These are phyloP conservation scores for Bombyx mandarina DNA, from an alignment of 1,140 invertebrate species.

Conservation along the genomic window DNA sequence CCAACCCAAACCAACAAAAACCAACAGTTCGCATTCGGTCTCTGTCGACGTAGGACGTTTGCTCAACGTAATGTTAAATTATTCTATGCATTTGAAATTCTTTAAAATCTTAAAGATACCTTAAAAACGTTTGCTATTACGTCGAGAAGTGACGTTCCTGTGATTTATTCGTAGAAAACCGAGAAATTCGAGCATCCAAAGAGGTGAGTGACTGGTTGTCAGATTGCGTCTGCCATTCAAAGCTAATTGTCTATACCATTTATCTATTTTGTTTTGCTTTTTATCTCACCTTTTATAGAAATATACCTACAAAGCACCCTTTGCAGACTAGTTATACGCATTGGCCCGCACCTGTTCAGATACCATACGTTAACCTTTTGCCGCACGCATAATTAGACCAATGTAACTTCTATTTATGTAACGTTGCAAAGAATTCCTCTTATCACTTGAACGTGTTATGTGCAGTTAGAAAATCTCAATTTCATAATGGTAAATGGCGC, in stretches of 20 bases:
- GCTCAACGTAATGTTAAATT: slow-evolving; percentile 63
- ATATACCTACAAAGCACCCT: not conserved
- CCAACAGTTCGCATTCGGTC: slow-evolving; percentile 68
- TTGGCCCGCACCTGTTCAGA: slow-evolving; percentile 11
- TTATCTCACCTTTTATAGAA: no score
- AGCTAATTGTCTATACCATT: slow-evolving; percentile 42
- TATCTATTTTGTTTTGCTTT: slow-evolving; percentile 25
- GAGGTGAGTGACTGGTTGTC: slow-evolving; percentile 66
- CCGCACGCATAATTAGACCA: slow-evolving; percentile 7
- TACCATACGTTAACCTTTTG: slow-evolving; percentile 14
- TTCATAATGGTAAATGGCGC: slow-evolving; percentile 50
- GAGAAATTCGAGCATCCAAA: slow-evolving; percentile 54
- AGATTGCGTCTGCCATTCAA: slow-evolving; percentile 64
- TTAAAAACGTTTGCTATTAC: slow-evolving; percentile 45
- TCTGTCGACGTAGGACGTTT: slow-evolving; percentile 50
- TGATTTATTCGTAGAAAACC: slow-evolving; percentile 54
- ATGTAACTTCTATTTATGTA: slow-evolving; percentile 5
- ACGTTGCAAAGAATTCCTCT: slow-evolving; percentile 12
- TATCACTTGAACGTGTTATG: slow-evolving; percentile 19
- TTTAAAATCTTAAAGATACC: slow-evolving; percentile 65
- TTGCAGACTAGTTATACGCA: slow-evolving; percentile 3
- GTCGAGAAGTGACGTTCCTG: slow-evolving; percentile 49
- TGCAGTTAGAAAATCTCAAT: slow-evolving; percentile 32
- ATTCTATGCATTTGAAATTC: slow-evolving; percentile 67
- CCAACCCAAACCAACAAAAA: slow-evolving; percentile 38